A percentile compares a stretch with the other conserved stretches of the same genome.
Evolutionary conservation across 1,140 invertebrate genomes (phyloP).

Genomic region (Diploscapter pachys): DNA sequence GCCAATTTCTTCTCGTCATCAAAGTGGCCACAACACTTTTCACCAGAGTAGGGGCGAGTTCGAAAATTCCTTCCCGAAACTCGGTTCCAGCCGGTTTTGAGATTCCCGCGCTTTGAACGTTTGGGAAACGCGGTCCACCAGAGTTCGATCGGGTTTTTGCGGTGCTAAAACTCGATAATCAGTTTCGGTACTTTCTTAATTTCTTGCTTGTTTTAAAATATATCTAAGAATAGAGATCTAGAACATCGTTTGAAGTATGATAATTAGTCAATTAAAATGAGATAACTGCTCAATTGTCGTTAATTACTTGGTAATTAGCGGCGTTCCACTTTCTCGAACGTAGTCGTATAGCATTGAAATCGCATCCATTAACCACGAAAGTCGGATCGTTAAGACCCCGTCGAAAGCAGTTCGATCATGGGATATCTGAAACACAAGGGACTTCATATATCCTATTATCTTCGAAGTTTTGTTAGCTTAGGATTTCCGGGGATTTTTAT

Average conservation of each 20-base stretch:
- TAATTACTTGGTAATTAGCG: too few relatives aligned
- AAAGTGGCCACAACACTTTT: slow-evolving; percentile 48
- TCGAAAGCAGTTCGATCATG: slow-evolving; percentile 72
- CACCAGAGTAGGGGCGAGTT: slow-evolving; percentile 56
- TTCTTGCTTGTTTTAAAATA: too few relatives aligned
- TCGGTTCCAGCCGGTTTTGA: not conserved
- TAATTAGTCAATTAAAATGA: too few relatives aligned
- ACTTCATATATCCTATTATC: not conserved
- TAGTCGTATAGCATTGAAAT: slow-evolving; percentile 49
- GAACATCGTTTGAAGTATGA: too few relatives aligned
- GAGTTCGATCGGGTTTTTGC: too few relatives aligned
- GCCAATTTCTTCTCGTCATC: slow-evolving; percentile 53
- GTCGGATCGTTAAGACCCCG: slow-evolving; percentile 54
- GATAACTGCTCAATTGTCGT: too few relatives aligned
- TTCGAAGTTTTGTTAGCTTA: not conserved
- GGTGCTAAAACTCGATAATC: too few relatives aligned
- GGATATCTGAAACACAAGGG: slow-evolving; percentile 73
- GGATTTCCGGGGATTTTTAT: too few relatives aligned
- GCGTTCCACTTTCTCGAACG: not conserved
- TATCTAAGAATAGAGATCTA: too few relatives aligned
- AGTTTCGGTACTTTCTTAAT: too few relatives aligned
- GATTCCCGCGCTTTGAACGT: too few relatives aligned
- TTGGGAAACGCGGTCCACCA: too few relatives aligned
- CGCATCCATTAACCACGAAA: slow-evolving; percentile 52
- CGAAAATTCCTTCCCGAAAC: slow-evolving; percentile 43